These are phyloP conservation scores for Sitta europaea DNA, from an alignment of 2,113 vertebrate genomes.

Conservation along the genomic window DNA sequence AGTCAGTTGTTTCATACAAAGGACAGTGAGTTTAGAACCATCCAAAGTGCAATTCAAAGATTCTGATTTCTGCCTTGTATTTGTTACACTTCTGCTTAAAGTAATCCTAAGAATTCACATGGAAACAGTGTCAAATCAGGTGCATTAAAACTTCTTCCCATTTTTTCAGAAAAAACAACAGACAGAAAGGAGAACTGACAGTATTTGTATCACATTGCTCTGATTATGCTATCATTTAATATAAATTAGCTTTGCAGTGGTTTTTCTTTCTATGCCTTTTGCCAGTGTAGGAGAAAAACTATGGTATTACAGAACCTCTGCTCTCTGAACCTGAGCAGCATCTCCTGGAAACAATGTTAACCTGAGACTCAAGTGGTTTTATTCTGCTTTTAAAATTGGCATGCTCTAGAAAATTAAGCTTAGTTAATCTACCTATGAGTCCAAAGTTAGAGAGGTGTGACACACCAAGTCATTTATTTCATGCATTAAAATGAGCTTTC, in stretches of 20 bases:
- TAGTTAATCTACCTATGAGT: slow-evolving; percentile 24
- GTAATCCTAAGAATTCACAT: background rate
- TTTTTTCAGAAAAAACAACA: slow-evolving; percentile 15
- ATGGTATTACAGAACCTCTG: slow-evolving; percentile 16
- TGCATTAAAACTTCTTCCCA: slow-evolving; percentile 6
- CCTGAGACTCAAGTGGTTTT: background rate
- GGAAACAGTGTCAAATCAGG: background rate
- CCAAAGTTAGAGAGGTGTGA: slow-evolving; percentile 20
- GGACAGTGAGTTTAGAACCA: slow-evolving; percentile 5
- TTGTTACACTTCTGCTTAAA: slow-evolving; percentile 34
- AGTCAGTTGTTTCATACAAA: slow-evolving; percentile 8
- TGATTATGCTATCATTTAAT: background rate
- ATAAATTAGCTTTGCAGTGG: background rate
- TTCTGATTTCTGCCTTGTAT: slow-evolving; percentile 47
- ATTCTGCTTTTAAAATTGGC: slow-evolving; percentile 46
- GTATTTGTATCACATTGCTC: background rate
- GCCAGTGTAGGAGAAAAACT: background rate
- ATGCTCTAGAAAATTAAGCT: slow-evolving; percentile 29
- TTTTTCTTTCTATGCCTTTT: slow-evolving; percentile 32
- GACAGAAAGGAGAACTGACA: background rate
- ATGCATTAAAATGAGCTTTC: slow-evolving; percentile 54
- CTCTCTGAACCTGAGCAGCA: slow-evolving; percentile 1
- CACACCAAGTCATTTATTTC: slow-evolving; percentile 30
- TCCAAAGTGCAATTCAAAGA: background rate
- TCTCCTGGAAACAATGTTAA: slow-evolving; percentile 28